phyloP scores from a whole-genome alignment of 1,140 invertebrate genomes.

The Choristoneura fumiferana region DNA sequence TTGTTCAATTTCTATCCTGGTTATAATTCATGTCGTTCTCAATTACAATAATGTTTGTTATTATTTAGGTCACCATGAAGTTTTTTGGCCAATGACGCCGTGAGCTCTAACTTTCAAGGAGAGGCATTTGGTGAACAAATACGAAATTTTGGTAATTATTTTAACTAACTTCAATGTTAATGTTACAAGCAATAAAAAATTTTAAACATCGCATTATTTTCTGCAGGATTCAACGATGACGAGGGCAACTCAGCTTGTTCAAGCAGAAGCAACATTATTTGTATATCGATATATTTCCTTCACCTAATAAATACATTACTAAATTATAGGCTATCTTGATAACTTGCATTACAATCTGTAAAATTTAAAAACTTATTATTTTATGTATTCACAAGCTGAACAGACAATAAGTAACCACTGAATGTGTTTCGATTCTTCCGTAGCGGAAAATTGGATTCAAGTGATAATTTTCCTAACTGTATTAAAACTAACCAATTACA shows the following conservation, averaged over 20 bases:
- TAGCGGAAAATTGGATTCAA: too few relatives aligned
- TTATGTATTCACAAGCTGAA: conserved; percentile 36
- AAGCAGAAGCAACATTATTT: conserved; percentile 31
- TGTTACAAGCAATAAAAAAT: conserved; percentile 15
- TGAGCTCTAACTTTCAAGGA: conserved; percentile 71
- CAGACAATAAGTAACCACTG: conserved; percentile 48
- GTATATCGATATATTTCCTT: conserved; percentile 37
- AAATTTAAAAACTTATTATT: conserved; percentile 17
- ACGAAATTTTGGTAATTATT: conserved; percentile 61
- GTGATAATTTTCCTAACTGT: too few relatives aligned
- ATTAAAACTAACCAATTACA: too few relatives aligned
- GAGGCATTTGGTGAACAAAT: conserved; percentile 67
- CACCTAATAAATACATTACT: conserved; percentile 30
- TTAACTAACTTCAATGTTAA: conserved; percentile 12
- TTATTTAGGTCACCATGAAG: conserved; percentile 56
- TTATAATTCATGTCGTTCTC: not conserved
- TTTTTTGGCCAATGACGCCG: conserved; percentile 52
- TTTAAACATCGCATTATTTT: conserved; percentile 22
- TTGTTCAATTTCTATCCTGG: not conserved
- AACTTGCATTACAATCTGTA: conserved; percentile 23
- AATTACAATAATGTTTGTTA: conserved; percentile 21
- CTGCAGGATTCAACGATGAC: conserved; percentile 56
- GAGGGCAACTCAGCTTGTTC: conserved; percentile 41
- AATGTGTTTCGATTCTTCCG: not conserved
- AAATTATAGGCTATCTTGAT: conserved; percentile 45